These are phyloP conservation scores for Nixonia krombeini DNA, from an alignment of 1,140 invertebrate genomes.

Conservation along the genomic window DNA sequence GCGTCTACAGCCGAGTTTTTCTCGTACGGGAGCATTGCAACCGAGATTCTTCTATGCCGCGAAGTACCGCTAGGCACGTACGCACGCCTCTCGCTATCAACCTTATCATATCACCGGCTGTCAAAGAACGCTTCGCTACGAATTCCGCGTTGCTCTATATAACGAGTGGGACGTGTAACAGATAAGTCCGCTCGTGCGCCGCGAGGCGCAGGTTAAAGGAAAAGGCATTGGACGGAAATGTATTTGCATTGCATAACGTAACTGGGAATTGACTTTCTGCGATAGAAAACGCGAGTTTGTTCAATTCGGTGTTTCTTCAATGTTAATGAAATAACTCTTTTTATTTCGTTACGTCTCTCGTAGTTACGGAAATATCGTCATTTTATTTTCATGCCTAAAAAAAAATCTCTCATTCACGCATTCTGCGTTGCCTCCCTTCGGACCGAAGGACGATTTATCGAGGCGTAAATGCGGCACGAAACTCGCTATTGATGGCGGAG, in stretches of 20 bases:
- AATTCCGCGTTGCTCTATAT: conserved; percentile 45
- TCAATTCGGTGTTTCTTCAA: background rate
- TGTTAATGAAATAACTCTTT: too few relatives aligned
- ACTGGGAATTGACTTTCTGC: background rate
- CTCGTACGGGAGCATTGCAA: too few relatives aligned
- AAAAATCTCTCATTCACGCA: too few relatives aligned
- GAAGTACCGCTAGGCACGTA: conserved; percentile 16
- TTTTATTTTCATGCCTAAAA: too few relatives aligned
- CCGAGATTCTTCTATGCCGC: too few relatives aligned
- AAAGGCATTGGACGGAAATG: conserved; percentile 25
- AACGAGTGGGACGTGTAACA: conserved; percentile 32
- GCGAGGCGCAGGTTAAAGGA: conserved; percentile 39
- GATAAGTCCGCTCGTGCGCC: conserved; percentile 28
- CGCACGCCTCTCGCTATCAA: conserved; percentile 42
- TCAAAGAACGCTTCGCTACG: conserved; percentile 47
- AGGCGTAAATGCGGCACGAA: too few relatives aligned
- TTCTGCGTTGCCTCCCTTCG: too few relatives aligned
- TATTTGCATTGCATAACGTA: conserved; percentile 34
- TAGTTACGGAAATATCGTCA: too few relatives aligned
- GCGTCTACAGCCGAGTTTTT: too few relatives aligned
- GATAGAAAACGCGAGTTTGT: background rate
- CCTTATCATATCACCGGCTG: conserved; percentile 26
- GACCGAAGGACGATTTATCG: too few relatives aligned
- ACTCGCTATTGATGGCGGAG: too few relatives aligned
- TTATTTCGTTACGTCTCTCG: too few relatives aligned